Conservation (phyloP, 2,888 invertebrate genomes). For the Bugula neritina region DNA sequence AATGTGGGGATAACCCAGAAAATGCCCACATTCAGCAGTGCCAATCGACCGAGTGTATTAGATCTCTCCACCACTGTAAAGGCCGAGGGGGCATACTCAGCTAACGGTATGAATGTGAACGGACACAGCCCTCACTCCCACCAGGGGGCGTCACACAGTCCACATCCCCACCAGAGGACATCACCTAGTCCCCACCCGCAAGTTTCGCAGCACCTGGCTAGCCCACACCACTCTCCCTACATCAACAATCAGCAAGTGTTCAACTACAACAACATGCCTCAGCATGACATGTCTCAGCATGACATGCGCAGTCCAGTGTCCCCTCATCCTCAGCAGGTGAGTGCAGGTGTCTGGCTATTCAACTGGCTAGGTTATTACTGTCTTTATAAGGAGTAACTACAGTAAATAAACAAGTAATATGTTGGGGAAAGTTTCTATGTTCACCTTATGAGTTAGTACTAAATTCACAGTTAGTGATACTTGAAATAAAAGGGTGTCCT, state of each 20-base stretch:
- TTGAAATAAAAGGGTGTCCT: too few species aligned
- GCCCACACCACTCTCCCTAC: conserved; percentile 20
- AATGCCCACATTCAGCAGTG: conserved; percentile 19
- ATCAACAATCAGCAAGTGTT: conserved; percentile 3
- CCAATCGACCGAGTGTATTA: conserved; percentile 1
- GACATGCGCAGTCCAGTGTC: conserved; percentile 5
- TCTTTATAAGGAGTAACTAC: too few species aligned
- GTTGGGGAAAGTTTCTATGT: too few species aligned
- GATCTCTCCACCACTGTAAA: conserved; percentile 9
- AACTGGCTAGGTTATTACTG: too few species aligned
- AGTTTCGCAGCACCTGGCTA: not conserved
- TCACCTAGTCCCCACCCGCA: conserved; percentile 18
- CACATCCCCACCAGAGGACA: not conserved
- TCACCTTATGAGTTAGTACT: too few species aligned
- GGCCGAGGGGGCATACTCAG: too few species aligned
- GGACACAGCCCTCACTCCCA: conserved; percentile 21
- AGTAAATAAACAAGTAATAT: too few species aligned
- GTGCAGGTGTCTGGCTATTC: not conserved
- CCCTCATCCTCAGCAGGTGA: conserved; percentile 19
- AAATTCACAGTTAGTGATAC: too few species aligned
- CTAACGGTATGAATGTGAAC: not conserved
- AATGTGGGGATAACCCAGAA: not conserved
- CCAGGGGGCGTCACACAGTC: not conserved
- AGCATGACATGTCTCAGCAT: not conserved
- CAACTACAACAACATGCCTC: conserved; percentile 17